Conservation (phyloP, 2,113 vertebrate genomes). For the Kryptolebias marmoratus region DNA sequence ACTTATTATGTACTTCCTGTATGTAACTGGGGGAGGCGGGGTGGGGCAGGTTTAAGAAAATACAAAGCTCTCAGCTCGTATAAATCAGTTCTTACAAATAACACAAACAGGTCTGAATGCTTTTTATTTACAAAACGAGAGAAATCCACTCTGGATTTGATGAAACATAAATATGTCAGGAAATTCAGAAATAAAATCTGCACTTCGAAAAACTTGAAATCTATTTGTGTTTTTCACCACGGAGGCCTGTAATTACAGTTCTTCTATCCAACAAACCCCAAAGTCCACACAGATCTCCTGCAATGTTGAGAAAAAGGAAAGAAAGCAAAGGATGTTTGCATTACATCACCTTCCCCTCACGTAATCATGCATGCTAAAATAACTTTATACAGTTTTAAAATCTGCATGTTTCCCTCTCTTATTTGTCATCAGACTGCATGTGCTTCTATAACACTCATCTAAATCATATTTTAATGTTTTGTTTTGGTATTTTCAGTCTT, state of each 20-base stretch:
- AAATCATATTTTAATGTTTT: neutral
- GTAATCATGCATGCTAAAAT: too few species aligned
- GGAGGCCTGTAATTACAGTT: constrained; percentile 36
- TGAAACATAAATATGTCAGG: neutral
- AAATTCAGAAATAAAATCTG: constrained; percentile 1
- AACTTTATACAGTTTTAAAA: too few species aligned
- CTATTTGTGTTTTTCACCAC: neutral
- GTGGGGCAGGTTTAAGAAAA: constrained; percentile 41
- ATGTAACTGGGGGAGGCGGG: constrained; percentile 18
- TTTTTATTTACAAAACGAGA: neutral
- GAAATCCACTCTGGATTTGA: neutral
- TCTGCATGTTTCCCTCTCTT: too few species aligned
- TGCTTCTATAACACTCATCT: neutral
- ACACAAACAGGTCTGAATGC: constrained; percentile 28
- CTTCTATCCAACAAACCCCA: constrained; percentile 12
- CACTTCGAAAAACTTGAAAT: neutral
- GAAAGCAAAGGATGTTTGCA: neutral
- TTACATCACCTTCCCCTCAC: too few species aligned
- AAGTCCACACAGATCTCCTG: constrained; percentile 26
- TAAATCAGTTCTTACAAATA: constrained; percentile 23
- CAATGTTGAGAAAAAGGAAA: constrained; percentile 18
- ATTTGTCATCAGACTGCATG: too few species aligned
- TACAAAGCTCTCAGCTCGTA: neutral
- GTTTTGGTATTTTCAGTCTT: neutral
- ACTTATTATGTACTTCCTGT: constrained; percentile 80